These are phyloP conservation scores for Colistium nudipinnis DNA, from an alignment of 2,113 vertebrate species.

Conservation along the genomic window DNA sequence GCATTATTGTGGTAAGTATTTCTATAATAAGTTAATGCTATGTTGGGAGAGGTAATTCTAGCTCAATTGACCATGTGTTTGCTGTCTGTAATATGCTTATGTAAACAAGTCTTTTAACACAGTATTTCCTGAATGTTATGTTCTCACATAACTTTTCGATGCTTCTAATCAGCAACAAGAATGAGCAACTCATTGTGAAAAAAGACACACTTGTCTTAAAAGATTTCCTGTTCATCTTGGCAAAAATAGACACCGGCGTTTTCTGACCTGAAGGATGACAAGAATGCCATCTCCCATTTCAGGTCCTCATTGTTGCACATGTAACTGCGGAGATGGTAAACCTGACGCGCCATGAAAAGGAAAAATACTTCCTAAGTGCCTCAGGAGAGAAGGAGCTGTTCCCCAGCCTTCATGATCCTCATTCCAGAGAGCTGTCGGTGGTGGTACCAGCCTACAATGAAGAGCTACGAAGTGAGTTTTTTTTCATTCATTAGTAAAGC, in stretches of 20 bases:
- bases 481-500: not conserved
- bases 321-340: conserved; percentile 85
- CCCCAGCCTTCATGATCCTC: conserved; percentile 85
- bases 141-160: not conserved
- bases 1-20: conserved; percentile 73
- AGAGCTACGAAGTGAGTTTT: conserved; percentile 83
- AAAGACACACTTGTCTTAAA: not conserved
- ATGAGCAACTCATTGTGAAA: not conserved
- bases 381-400: conserved; percentile 80
- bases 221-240: not conserved
- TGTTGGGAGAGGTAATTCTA: not conserved
- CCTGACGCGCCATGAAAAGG: conserved; percentile 79
- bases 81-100: not conserved
- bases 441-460: conserved; percentile 96
- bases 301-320: conserved; percentile 86
- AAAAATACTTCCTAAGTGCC: conserved; percentile 85
- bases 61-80: not conserved
- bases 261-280: not conserved
- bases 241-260: not conserved
- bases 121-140: no score
- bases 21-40: not conserved
- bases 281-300: conserved; percentile 2
- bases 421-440: conserved; percentile 89
- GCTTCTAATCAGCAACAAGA: not conserved
- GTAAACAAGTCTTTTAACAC: no score